Base-by-base conservation (phyloP, 2,888 invertebrate species). In the Megamerina dolium region DNA sequence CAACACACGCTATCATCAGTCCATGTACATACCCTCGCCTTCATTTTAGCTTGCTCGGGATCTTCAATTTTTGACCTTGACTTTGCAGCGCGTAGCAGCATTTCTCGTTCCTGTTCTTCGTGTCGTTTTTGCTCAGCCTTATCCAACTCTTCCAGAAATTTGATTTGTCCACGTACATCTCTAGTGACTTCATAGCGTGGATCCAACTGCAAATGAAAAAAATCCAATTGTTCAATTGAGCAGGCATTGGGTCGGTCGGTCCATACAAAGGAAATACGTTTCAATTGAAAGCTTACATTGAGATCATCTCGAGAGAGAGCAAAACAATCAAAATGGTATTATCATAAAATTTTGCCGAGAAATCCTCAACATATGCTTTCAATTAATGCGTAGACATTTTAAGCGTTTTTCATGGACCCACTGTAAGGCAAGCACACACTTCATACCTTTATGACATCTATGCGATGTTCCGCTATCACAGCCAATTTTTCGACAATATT, bases 11-110 rank as follows among this genome's bases (percentile, higher is more conserved):
- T n/a, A n/a, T n/a, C n/a, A n/a, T n/a, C 19, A 17, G 5, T 29
- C 37, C 19, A 19, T 6, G n/a, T n/a, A n/a, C 48, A 46, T 58
- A 91, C 92, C 74, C 94, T 94, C 49, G 95, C 94, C 74, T 95
- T 96, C 51, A 97, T 77, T 69, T 96, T 96, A 2, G 93, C 88
- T 70, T 97, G 95, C 66, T 97, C 96, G 0, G 96, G 95, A 74
- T 97, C 96, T 74, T 96, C 96, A 43, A 90, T 85, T 76, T 95
- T 95, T 41, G 95, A 91, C 51, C 96, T 80, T 57, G 93, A 94
- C 72, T 95, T 96, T 39, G 95, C 96, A 17, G 94, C 93, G 52
- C 92, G 77, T 56, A 97, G 72, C 38, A 97, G 75, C 75, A 94
- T 83, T 72, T 97, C 97, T 48, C 96, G 79, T 66, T 99, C 97